Evolutionary conservation across 2,888 invertebrate species (phyloP), one percentile per base, ranked within the genome.

Genomic region (Eremobia ochroleuca): DNA sequence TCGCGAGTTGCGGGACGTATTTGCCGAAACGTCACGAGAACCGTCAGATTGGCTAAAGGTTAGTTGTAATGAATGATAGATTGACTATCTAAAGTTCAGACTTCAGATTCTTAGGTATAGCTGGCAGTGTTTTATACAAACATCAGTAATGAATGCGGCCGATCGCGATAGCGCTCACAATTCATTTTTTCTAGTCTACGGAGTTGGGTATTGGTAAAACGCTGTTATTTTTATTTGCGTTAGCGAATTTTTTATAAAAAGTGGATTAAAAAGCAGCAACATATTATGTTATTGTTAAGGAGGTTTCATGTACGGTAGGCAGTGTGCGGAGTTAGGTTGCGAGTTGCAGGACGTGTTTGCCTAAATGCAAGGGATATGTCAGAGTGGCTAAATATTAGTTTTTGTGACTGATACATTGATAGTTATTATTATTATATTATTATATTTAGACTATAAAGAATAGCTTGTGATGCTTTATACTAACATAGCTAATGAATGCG

Each of bases 401-500:
- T 34, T 34, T 40, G 40, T 40, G 40, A 11, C 9, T 40, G 40
- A 40, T 11, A 11, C 1, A 40, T 40, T 11, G 40, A 34, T 34
- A 34, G 4, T 3, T 40, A 40, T 40, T 40, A 9, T 11, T 11
- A 40, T 11, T 40, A 11, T 40, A 9, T 11, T 40, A 11, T 40
- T 11, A 1, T 11, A 9, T 40, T 40, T 40, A 11, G 2, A 43
- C 34, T 25, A 13, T 25, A 15, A 62, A 61, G 34, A 13, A 34
- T 11, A 31, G 21, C 61, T 9, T 9, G 0, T 9, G 3, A 25
- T 52, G 21, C 93, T 91, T 93, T 92, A 90, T 91, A 91, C 94
- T 95, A 95, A 95, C 93, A 94, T 69, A 81, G 83, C 94, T 95
- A 95, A 95, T 95, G 95, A 95, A 94, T 92, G 93, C 85, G 83